Evolutionary conservation across 2,888 invertebrate species (phyloP).

Genomic region (Thalpophila matura): DNA sequence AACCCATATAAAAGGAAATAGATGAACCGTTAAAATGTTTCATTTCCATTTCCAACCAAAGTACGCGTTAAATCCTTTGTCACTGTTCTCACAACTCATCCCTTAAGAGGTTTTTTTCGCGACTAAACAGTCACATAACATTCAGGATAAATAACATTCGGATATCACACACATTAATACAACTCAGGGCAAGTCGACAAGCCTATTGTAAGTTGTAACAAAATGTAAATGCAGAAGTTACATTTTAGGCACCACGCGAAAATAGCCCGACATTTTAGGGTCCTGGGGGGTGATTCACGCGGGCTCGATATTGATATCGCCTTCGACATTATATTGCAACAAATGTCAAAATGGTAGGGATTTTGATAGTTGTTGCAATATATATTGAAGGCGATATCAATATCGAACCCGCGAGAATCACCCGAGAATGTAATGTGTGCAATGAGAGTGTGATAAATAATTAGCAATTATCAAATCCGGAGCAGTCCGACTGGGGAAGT

Average conservation of each 20-base stretch:
- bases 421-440: too few relatives aligned
- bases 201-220: neutral
- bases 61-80: conserved; percentile 1
- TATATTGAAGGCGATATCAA: too few relatives aligned
- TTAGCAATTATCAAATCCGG: too few relatives aligned
- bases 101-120: conserved; percentile 15
- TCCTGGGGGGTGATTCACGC: neutral
- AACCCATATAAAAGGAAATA: neutral
- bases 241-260: neutral
- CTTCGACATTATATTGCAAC: too few relatives aligned
- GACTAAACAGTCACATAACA: conserved; percentile 6
- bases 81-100: conserved; percentile 2
- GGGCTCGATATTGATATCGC: too few relatives aligned
- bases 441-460: too few relatives aligned
- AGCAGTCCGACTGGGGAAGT: too few relatives aligned
- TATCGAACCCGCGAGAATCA: too few relatives aligned
- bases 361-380: too few relatives aligned
- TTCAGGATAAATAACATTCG: conserved; percentile 41
- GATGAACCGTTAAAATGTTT: conserved; percentile 16
- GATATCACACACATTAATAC: conserved; percentile 57
- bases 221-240: conserved; percentile 7
- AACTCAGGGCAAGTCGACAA: conserved; percentile 25
- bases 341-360: too few relatives aligned
- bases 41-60: neutral
- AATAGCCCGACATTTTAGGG: neutral